Base-by-base conservation (phyloP, 2,888 invertebrate genomes). In the Leptura quadrifasciata region DNA sequence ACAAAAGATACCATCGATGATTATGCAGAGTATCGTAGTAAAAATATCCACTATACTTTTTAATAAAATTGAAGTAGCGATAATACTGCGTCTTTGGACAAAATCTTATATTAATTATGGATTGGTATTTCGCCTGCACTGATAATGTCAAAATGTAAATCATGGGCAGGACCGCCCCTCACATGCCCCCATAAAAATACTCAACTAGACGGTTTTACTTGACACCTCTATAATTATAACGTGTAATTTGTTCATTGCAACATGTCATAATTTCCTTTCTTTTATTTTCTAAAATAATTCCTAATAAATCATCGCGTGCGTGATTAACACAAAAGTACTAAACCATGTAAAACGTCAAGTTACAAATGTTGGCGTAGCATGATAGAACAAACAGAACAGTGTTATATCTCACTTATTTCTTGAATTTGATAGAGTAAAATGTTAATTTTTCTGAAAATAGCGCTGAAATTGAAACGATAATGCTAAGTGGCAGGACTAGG, bases 261-360 rank as follows among this genome's bases (percentile, higher is more conserved):
- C 58, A n/a, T 69, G 60, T 74, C 63, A 55, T 12, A 63, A 55
- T 60, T 67, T 61, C 39, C 58, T 68, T 67, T 68, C 67, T 54
- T 55, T 58, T 73, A 39, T 63, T 63, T 65, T 67, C 47, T 47
- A 3, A 69, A 65, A 70, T 55, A 31, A 52, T 52, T 20, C 39
- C 31, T 31, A 67, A 55, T 72, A 61, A 65, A 76, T 78, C 73
- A 75, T 27, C 31, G 57, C 55, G 76, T 70, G 78, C 78, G 78
- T 79, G 78, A 73, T 76, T 39, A 65, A 57, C 47, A 68, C 55
- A 72, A 57, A 75, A 79, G 78, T 79, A 79, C 67, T 70, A 71
- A 79, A 76, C 76, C 75, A 71, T 79, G 78, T 79, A 70, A 72
- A 75, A 78, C 67, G 78, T 75, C 78, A 75, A 67, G 72, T 76